Evolutionary conservation across 2,797 vertebrate genomes (phyloP), one percentile per base, ranked within the genome.

Genomic region (Amniataba percoides): DNA sequence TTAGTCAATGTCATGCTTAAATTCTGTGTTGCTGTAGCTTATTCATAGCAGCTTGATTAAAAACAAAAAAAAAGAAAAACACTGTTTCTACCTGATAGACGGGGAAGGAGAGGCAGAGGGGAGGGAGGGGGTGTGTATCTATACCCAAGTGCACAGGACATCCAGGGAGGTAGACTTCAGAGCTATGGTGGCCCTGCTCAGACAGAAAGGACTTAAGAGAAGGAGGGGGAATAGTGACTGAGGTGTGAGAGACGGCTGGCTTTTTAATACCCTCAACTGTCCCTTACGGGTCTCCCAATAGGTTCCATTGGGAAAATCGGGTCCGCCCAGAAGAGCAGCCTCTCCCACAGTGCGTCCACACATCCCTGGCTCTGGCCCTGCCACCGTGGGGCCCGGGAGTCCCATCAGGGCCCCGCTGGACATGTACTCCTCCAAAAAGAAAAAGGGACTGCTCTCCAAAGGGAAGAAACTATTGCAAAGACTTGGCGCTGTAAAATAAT

Each of bases 371-470:
- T 96, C 96, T 77, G 96, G 96, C 94, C 86, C 96, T 84, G 91
- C 96, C 93, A 91, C 94, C 84, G 40, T 95, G 96, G 97, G 97
- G 95, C 95, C 97, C 89, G 94, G 96, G 90, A 94, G 96, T 91
- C 96, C 96, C 84, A 92, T 95, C 95, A 95, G 95, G 95, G 95
- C 95, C 95, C 89, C 93, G 82, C 95, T 94, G 96, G 96, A 96
- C 91, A 92, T 96, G 94, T 86, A 96, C 95, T 95, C 96, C 95
- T 95, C 96, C 94, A 96, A 95, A 97, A 97, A 96, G 97, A 97
- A 96, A 96, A 97, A 96, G 95, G 97, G 97, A 96, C 97, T 97
- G 90, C 95, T 98, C 95, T 97, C 95, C 96, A 97, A 97, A 96
- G 96, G 97, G 94, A 98, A 97, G 97, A 97, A 96, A 93, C 95